Evolutionary conservation across 1,140 invertebrate genomes (phyloP).

Genomic region (Cepaea nemoralis): DNA sequence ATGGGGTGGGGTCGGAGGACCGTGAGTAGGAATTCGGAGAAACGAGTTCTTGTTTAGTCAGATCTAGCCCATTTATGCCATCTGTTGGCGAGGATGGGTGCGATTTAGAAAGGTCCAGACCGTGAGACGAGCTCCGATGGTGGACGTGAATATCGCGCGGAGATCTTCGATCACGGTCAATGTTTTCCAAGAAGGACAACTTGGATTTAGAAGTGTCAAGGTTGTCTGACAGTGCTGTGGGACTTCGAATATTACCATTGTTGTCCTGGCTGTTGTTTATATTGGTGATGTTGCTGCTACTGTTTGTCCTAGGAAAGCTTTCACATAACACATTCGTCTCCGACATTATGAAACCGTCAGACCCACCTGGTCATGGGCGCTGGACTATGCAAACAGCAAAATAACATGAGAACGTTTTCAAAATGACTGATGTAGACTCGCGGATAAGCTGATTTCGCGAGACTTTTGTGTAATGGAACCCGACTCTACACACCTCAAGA

Average conservation of each 20-base stretch:
- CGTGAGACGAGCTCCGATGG: conserved; percentile 16
- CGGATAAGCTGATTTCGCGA: too few species aligned
- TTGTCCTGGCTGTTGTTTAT: conserved; percentile 42
- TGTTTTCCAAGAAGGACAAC: neutral
- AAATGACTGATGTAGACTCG: too few species aligned
- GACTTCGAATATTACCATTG: neutral
- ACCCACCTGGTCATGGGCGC: neutral
- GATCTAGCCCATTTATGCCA: conserved; percentile 16
- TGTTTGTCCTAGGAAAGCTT: neutral
- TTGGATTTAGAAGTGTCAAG: neutral
- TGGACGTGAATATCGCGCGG: neutral
- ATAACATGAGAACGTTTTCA: too few species aligned
- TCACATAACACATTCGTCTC: conserved; percentile 20
- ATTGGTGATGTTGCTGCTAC: conserved; percentile 1
- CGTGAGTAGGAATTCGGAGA: neutral
- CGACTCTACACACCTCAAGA: too few species aligned
- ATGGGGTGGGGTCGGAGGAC: neutral
- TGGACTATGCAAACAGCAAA: too few species aligned
- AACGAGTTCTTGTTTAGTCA: conserved; percentile 16
- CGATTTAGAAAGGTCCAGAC: conserved; percentile 33
- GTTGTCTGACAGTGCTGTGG: neutral
- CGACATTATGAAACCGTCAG: neutral
- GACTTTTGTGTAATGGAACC: too few species aligned
- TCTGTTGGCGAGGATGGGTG: neutral
- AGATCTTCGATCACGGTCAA: neutral